These are phyloP conservation scores for Monopis laevigella DNA, from an alignment of 2,888 invertebrate species.

Conservation along the genomic window DNA sequence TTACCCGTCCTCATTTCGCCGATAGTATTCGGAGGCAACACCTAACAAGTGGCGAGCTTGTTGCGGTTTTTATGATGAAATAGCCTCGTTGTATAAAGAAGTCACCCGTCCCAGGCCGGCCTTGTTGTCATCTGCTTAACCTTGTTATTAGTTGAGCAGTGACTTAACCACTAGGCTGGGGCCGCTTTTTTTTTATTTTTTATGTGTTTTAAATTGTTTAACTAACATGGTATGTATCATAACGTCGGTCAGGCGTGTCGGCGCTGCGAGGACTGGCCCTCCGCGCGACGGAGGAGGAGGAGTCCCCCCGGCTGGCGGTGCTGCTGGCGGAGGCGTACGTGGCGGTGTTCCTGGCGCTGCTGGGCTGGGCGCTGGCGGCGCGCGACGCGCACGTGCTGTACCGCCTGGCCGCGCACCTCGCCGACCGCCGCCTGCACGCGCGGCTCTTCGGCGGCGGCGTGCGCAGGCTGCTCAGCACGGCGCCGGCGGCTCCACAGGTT, in stretches of 20 bases:
- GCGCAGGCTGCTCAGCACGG: constrained; percentile 83
- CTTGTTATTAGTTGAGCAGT: no score
- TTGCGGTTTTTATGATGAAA: no score
- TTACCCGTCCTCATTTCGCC: no score
- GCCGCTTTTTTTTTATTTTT: no score
- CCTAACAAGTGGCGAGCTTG: no score
- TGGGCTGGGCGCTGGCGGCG: constrained; percentile 92
- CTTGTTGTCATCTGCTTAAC: no score
- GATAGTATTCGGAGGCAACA: no score
- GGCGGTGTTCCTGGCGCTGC: constrained; percentile 90
- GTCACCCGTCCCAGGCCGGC: no score
- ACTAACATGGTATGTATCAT: no score
- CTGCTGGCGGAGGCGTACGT: constrained; percentile 93
- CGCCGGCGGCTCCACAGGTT: constrained; percentile 64
- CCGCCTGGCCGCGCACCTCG: constrained; percentile 84
- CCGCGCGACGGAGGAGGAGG: constrained; percentile 93
- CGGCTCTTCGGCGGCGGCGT: constrained; percentile 91
- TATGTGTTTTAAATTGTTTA: no score
- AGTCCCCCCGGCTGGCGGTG: constrained; percentile 90
- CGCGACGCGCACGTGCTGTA: constrained; percentile 94
- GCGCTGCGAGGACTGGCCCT: constrained; percentile 90
- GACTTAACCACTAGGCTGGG: no score
- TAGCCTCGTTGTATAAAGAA: no score
- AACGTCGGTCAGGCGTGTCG: constrained; percentile 88
- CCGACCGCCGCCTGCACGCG: constrained; percentile 82